phyloP scores from a whole-genome alignment of 2,113 vertebrate genomes.

The Poeciliopsis turrubarensis region DNA sequence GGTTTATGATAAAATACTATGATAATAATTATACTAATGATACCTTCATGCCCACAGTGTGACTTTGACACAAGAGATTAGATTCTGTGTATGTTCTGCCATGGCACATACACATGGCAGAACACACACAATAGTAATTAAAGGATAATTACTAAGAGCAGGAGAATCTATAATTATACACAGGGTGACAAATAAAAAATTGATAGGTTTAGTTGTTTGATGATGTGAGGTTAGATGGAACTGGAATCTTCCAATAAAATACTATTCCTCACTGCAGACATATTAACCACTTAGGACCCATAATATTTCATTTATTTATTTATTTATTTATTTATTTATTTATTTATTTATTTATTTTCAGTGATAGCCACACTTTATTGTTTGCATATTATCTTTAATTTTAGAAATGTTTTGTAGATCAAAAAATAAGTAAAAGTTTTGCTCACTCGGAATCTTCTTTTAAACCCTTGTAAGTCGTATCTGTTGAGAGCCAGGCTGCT shows the following conservation, averaged over 20 bases:
- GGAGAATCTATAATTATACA: not conserved
- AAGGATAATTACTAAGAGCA: not conserved
- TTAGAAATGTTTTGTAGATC: not conserved
- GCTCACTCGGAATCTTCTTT: not conserved
- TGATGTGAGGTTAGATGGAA: not conserved
- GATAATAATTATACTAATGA: not conserved
- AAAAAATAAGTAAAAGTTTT: too few relatives aligned
- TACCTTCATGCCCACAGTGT: not conserved
- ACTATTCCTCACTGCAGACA: not conserved
- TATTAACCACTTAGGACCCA: not conserved
- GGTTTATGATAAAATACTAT: too few relatives aligned
- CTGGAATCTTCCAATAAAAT: not conserved
- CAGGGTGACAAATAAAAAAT: not conserved
- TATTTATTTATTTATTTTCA: not conserved
- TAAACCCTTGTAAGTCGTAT: not conserved
- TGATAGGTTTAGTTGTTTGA: not conserved
- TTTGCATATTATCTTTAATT: not conserved
- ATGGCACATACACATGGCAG: too few relatives aligned
- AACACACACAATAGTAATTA: too few relatives aligned
- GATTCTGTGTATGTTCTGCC: not conserved
- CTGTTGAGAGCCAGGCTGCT: constrained; percentile 9
- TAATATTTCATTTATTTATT: too few relatives aligned
- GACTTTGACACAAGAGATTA: too few relatives aligned
- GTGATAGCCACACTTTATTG: not conserved
- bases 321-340: too few relatives aligned